These are phyloP conservation scores for Hozukius guyotensis DNA, from an alignment of 2,797 vertebrate genomes.

Conservation along the genomic window DNA sequence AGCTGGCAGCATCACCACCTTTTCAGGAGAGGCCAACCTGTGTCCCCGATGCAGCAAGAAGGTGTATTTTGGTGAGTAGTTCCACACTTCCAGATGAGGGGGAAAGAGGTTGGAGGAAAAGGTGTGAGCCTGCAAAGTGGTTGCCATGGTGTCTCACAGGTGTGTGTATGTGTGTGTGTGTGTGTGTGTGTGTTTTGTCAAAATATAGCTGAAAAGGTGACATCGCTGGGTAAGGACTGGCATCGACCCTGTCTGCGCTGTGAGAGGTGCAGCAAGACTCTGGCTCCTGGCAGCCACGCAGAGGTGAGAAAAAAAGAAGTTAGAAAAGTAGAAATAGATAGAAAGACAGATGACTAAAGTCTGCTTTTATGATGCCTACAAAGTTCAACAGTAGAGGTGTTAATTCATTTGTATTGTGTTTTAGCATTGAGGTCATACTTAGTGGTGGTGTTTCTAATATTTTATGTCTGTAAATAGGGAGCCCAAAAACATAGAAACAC, in stretches of 20 bases:
- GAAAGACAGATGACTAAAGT: not conserved
- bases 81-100: not conserved
- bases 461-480: not conserved
- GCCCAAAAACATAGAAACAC: not conserved
- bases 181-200: not conserved
- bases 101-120: not conserved
- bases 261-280: constrained; percentile 95
- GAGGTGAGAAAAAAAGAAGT: constrained; percentile 85
- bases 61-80: constrained; percentile 95
- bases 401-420: not conserved
- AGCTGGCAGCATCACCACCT: constrained; percentile 95
- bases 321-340: not conserved
- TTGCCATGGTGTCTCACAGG: constrained; percentile 4
- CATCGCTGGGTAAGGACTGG: constrained; percentile 98
- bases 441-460: not conserved
- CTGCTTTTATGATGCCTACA: not conserved
- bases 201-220: constrained; percentile 94
- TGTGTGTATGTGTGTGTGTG: not conserved
- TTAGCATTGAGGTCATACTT: not conserved
- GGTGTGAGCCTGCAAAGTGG: constrained; percentile 19
- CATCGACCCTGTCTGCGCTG: constrained; percentile 98
- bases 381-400: not conserved
- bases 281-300: constrained; percentile 92
- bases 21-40: constrained; percentile 94
- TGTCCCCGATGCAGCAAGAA: constrained; percentile 95